These are phyloP conservation scores for Piprites chloris DNA, from an alignment of 2,113 vertebrate genomes.

Conservation along the genomic window DNA sequence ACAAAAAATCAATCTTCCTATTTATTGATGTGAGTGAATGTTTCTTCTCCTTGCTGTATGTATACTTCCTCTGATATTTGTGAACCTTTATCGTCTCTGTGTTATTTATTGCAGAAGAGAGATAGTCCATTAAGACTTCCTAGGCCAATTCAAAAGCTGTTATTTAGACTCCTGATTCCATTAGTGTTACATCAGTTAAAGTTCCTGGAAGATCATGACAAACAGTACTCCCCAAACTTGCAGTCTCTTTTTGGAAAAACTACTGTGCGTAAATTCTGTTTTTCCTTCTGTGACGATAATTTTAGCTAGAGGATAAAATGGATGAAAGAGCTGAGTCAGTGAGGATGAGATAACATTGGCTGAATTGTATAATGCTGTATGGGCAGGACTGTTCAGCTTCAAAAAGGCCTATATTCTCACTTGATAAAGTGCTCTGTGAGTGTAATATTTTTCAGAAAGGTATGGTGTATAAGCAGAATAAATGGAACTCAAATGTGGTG, in stretches of 20 bases:
- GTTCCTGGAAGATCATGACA: slow-evolving; percentile 7
- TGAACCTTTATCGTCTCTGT: not conserved
- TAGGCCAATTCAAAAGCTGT: slow-evolving; percentile 5
- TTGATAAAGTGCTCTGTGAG: not conserved
- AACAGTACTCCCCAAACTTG: not conserved
- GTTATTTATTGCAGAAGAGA: slow-evolving; percentile 5
- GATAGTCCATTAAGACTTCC: slow-evolving; percentile 13
- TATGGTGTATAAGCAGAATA: not conserved
- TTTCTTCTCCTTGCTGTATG: not conserved
- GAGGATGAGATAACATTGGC: not conserved
- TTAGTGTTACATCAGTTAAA: slow-evolving; percentile 53
- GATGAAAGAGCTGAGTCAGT: not conserved
- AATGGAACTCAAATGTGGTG: not conserved
- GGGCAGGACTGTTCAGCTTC: not conserved
- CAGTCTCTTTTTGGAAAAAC: slow-evolving; percentile 24
- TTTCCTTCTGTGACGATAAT: not conserved
- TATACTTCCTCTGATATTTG: not conserved
- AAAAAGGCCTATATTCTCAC: not conserved
- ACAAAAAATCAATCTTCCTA: not conserved
- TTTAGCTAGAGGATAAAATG: slow-evolving; percentile 13
- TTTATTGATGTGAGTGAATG: not conserved
- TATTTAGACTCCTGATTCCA: slow-evolving; percentile 45
- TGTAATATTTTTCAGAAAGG: not conserved
- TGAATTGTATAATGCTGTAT: not conserved
- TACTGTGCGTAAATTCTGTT: not conserved